Evolutionary conservation across 1,140 invertebrate species (phyloP).

Genomic region (Trachelipus rathkii): DNA sequence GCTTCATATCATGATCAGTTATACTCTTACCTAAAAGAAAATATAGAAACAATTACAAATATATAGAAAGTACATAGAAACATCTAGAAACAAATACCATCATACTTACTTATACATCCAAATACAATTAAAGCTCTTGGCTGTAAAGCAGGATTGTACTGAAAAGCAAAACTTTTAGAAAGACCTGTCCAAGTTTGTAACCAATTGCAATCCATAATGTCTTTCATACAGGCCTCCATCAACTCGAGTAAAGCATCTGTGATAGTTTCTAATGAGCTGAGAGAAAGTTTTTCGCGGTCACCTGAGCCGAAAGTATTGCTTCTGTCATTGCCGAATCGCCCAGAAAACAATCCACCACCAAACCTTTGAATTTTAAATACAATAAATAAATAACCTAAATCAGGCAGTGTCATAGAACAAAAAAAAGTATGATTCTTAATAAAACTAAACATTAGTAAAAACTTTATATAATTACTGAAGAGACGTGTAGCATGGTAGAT

Average conservation of each 20-base stretch:
- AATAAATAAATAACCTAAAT: too few relatives aligned
- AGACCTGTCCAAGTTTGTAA: slow-evolving; percentile 86
- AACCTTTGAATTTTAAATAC: too few relatives aligned
- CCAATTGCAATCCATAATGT: slow-evolving; percentile 91
- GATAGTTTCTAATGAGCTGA: slow-evolving; percentile 89
- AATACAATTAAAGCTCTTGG: slow-evolving; percentile 92
- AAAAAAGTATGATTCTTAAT: too few relatives aligned
- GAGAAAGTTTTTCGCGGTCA: slow-evolving; percentile 77
- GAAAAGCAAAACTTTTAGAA: slow-evolving; percentile 90
- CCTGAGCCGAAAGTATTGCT: slow-evolving; percentile 59
- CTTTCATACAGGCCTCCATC: slow-evolving; percentile 92
- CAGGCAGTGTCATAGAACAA: too few relatives aligned
- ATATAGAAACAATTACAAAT: not conserved
- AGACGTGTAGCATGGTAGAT: too few relatives aligned
- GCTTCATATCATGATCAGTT: slow-evolving; percentile 79
- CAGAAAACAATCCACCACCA: slow-evolving; percentile 30
- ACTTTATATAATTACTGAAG: too few relatives aligned
- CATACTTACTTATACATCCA: slow-evolving; percentile 80
- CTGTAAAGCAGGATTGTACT: slow-evolving; percentile 94
- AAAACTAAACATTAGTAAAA: too few relatives aligned
- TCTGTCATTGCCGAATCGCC: slow-evolving; percentile 55
- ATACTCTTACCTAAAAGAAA: slow-evolving; percentile 56
- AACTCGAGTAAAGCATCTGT: slow-evolving; percentile 94
- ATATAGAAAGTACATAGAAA: slow-evolving; percentile 15
- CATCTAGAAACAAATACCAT: slow-evolving; percentile 22